Evolutionary conservation across 1,140 invertebrate species (phyloP), one percentile per base, ranked within the genome.

Genomic region (Aphidius gifuensis): DNA sequence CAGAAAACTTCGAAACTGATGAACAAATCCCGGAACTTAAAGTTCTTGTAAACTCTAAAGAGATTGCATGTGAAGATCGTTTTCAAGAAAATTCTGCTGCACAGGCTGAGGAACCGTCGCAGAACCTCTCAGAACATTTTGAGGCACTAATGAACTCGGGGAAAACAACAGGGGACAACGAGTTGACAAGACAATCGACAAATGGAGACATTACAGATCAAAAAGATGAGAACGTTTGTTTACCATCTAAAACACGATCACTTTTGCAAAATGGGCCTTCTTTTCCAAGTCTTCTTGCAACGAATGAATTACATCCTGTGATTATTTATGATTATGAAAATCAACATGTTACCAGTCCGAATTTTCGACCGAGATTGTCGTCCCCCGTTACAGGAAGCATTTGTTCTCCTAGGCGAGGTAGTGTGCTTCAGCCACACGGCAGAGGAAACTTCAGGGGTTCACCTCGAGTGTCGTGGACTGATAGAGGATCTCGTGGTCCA

Each of bases 381-480:
- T 58, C 67, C 6, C 48, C 58, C 6, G 50, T 56, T 0, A 11
- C 64, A 4, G 51, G 23, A n/a, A 61, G 60, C 40, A 66, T 68
- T 38, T 71, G 74, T 46, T 58, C 71, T 5, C 65, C 64, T 0
- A 76, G 75, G 74, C 64, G 75, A 39, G 71, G 68, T 9, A 11
- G 40, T 1, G 70, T 57, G 38, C 69, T 53, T 42, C 64, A 49
- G 43, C 58, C 46, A 1, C 61, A 73, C 9, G 59, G 69, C 9
- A 67, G 76, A 44, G 68, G 68, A 58, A 65, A 69, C 5, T 76
- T 77, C 23, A 72, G 75, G 5, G 73, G 77, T 5, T 71, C 72
- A 5, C 74, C 74, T 4, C 71, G 79, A 5, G 71, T 64, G 6
- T 74, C 77, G 2, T 80, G 79, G 79, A 70, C 74, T 47, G 78